phyloP scores from a whole-genome alignment of 2,113 vertebrate species.

The Microtus montanus region DNA sequence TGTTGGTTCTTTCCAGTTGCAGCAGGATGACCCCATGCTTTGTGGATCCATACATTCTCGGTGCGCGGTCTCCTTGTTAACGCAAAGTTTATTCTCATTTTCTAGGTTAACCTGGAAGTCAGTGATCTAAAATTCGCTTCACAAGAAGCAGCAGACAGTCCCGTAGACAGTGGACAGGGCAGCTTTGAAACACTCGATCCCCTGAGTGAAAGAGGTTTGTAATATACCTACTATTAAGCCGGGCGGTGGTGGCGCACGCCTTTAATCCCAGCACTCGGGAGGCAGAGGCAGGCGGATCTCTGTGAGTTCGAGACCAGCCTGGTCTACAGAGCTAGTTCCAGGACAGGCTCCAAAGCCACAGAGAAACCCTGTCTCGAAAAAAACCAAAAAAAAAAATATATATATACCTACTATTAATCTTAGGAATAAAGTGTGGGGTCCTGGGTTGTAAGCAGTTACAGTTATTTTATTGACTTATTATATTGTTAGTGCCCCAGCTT shows the following conservation, averaged over 20 bases:
- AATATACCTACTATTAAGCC: not conserved
- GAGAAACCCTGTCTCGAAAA: too few species aligned
- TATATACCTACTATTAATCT: not conserved
- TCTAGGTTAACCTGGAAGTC: constrained; percentile 65
- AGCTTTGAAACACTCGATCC: constrained; percentile 80
- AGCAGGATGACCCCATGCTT: not conserved
- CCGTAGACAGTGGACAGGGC: constrained; percentile 91
- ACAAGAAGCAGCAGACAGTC: constrained; percentile 83
- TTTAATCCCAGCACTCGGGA: too few species aligned
- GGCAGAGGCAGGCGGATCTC: too few species aligned
- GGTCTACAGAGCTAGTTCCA: too few species aligned
- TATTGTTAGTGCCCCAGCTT: constrained; percentile 25
- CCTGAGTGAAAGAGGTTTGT: constrained; percentile 83
- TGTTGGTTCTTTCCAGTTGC: not conserved
- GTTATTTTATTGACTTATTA: constrained; percentile 48
- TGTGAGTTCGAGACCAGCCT: too few species aligned
- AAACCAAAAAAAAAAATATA: too few species aligned
- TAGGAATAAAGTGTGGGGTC: not conserved
- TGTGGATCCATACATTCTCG: constrained; percentile 1
- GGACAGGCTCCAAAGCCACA: too few species aligned
- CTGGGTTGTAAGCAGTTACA: not conserved
- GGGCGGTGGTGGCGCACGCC: too few species aligned
- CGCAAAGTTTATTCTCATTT: constrained; percentile 30
- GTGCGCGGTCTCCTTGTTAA: not conserved
- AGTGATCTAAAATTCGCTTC: constrained; percentile 49